Base-by-base conservation (phyloP, 2,113 vertebrate genomes). In the Acanthochromis polyacanthus region DNA sequence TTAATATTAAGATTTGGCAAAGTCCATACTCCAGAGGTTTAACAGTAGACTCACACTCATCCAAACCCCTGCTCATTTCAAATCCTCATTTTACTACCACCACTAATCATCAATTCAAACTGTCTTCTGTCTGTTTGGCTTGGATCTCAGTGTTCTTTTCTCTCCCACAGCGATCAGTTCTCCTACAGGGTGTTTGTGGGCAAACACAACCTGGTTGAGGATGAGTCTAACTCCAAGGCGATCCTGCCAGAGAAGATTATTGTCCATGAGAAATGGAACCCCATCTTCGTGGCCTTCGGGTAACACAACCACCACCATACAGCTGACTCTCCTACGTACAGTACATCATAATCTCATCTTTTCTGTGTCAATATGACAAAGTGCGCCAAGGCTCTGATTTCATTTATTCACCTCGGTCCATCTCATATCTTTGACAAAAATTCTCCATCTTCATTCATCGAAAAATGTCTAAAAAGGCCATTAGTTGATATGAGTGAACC, bases 171-270 rank as follows among this genome's bases (percentile, higher is more conserved):
- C 89, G n/a, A 78, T 0, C 2, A 69, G 36, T 2, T 71, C 59
- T 95, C 92, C 5, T 98, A 98, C 90, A 96, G 96, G 0, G 97
- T 99, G 78, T 84, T 71, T 64, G 92, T 99, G 81, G 98, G 98
- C 19, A 97, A 97, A 89, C 76, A 96, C 80, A 92, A 95, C 89
- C 94, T 99, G 48, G 0, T 72, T 0, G 85, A 40, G 9, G 85
- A 93, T 0, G 93, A 99, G 79, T 32, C 65, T 0, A 95, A 93
- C 3, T 92, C 96, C 0, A 9, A 93, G 82, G 84, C 86, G 0
- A 91, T 95, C 12, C 76, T 53, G 0, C 93, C 97, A 7, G 96
- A 96, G 72, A 96, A 95, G 88, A 93, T 92, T 0, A 69, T 97
- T 0, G 96, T 98, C 52, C 96, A 98, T 0, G 95, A 97, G 92